These are phyloP conservation scores for Hemicordylus capensis DNA, from an alignment of 2,113 vertebrate species.

Conservation along the genomic window DNA sequence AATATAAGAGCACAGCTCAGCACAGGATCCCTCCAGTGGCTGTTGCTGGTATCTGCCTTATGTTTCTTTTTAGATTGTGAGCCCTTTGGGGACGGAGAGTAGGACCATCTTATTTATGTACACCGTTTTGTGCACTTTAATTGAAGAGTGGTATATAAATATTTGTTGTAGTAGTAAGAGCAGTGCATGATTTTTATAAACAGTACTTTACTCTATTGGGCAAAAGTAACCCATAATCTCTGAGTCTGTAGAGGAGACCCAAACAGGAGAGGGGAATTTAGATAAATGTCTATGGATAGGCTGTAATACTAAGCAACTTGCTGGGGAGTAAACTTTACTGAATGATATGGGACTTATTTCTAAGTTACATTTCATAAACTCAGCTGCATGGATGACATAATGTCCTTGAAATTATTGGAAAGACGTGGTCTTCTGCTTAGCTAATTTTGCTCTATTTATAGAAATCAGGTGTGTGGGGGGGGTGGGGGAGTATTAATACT, in stretches of 20 bases:
- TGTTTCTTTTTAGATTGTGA: too few relatives aligned
- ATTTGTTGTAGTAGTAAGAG: too few relatives aligned
- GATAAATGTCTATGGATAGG: not conserved
- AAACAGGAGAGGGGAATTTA: not conserved
- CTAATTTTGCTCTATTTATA: constrained; percentile 1
- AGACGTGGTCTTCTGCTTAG: not conserved
- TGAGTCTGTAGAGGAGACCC: too few relatives aligned
- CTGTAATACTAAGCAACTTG: not conserved
- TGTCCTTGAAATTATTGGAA: not conserved
- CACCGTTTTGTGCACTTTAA: too few relatives aligned
- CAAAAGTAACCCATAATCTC: constrained; percentile 5
- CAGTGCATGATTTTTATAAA: not conserved
- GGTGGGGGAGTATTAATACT: constrained; percentile 1
- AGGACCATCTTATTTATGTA: too few relatives aligned
- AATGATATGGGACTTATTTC: not conserved
- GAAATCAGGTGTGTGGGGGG: not conserved
- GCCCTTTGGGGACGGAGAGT: too few relatives aligned
- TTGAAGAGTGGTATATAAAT: too few relatives aligned
- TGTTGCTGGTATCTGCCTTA: too few relatives aligned
- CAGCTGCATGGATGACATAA: not conserved
- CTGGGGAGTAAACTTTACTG: not conserved
- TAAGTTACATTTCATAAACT: not conserved
- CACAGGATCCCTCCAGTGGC: too few relatives aligned
- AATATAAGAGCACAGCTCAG: too few relatives aligned
- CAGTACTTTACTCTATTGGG: constrained; percentile 12